A percentile compares a stretch with the other conserved stretches of the same genome.
These are phyloP conservation scores for Tachyglossus aculeatus DNA, from an alignment of 2,797 vertebrate species.

Conservation along the genomic window DNA sequence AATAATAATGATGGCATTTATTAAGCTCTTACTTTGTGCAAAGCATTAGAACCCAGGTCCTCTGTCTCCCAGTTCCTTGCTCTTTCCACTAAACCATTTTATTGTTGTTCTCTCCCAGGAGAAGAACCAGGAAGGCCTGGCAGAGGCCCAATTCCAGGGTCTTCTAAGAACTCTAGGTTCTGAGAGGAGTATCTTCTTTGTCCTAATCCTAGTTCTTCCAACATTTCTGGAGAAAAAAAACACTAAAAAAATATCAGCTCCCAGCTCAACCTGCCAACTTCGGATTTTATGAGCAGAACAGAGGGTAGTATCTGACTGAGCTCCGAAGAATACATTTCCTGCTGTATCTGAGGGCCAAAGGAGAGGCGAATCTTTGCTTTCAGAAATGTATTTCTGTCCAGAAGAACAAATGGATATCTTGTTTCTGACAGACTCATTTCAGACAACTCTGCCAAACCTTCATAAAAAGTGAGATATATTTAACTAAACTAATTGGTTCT, in stretches of 20 bases:
- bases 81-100: too few species aligned
- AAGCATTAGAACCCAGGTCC: too few species aligned
- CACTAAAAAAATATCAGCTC: not conserved
- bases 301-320: not conserved
- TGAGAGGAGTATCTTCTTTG: constrained; percentile 1
- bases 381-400: not conserved
- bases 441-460: not conserved
- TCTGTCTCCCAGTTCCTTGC: too few species aligned
- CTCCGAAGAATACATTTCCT: not conserved
- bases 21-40: too few species aligned
- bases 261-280: not conserved
- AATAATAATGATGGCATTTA: too few species aligned
- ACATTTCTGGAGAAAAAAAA: constrained; percentile 4
- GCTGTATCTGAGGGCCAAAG: not conserved
- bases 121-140: too few species aligned
- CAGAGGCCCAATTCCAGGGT: too few species aligned
- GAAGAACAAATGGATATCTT: not conserved
- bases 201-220: not conserved
- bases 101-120: too few species aligned
- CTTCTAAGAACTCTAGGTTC: constrained; percentile 8
- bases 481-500: not conserved
- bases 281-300: not conserved
- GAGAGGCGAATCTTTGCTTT: not conserved
- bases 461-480: not conserved
- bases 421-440: not conserved